Evolutionary conservation across 2,113 vertebrate species (phyloP), one percentile per base, ranked within the genome.

Genomic region (Nanorana parkeri): DNA sequence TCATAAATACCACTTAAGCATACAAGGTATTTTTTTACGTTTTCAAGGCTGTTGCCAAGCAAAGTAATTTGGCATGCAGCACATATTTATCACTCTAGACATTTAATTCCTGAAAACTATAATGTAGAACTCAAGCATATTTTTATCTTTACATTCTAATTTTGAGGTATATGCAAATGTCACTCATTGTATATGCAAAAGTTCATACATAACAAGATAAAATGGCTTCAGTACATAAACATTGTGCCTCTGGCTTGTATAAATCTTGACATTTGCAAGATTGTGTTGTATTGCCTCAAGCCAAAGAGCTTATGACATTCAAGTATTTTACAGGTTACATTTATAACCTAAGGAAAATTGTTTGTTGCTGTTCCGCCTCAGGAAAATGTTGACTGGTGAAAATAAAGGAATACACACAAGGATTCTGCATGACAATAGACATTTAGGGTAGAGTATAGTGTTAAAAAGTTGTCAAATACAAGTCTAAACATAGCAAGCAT

Each of bases 291-390:
- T 67, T 75, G 71, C 80, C 80, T 82, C 60, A 67, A 82, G 80
- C 61, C 71, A 82, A 75, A 82, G 75, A 75, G 71, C 80, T 74
- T 82, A 82, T 75, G 80, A 82, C 80, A 82, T 82, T 82, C 80
- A 75, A 66, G 75, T 67, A 36, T 71, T 82, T 82, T 82, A 82
- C 80, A 82, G 80, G 79, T 66, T 81, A 81, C 79, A 81, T 81
- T 82, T 75, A 82, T 82, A 82, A 82, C 80, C 80, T 75, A 66
- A 82, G 80, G 80, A 82, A 81, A 75, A 82, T 82, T 67, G 80
- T 82, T 82, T 82, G 71, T 71, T 75, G 56, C 71, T 75, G 71
- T 74, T 82, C 28, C 13, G 71, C 80, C 80, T 82, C 51, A 73
- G 80, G 80, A 75, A 74, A 82, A n/a, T 58, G 21, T 58, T 82